Conservation (phyloP, 1,140 invertebrate genomes). For the Bilobella aurantiaca region DNA sequence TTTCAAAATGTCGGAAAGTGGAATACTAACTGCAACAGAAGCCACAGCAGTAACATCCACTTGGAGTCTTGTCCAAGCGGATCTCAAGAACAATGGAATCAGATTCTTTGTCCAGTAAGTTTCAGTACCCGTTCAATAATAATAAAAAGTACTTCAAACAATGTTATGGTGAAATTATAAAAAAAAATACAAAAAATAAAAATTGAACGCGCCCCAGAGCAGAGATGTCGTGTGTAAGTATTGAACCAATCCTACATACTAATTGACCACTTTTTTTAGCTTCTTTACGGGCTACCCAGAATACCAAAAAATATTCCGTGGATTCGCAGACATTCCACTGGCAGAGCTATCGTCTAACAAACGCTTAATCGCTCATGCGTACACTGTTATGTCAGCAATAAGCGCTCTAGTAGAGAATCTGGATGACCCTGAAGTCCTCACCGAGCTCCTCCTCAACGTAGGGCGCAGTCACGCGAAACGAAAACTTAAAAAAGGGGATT, state of each 20-base stretch:
- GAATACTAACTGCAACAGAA: not conserved
- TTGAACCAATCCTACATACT: too few species aligned
- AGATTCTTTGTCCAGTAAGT: conserved; percentile 46
- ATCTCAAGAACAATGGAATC: conserved; percentile 43
- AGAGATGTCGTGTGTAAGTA: too few species aligned
- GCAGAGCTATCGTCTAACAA: conserved; percentile 36
- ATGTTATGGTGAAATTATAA: too few species aligned
- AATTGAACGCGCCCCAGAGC: too few species aligned
- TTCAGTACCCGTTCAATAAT: not conserved
- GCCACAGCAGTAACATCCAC: conserved; percentile 32
- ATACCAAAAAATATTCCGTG: conserved; percentile 37
- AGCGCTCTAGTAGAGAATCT: conserved; percentile 40
- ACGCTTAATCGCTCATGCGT: conserved; percentile 39
- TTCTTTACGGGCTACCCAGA: conserved; percentile 39
- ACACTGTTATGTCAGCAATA: conserved; percentile 40
- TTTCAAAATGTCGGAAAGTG: too few species aligned
- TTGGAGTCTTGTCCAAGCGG: conserved; percentile 44
- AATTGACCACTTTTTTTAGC: conserved; percentile 36
- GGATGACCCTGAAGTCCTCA: conserved; percentile 39
- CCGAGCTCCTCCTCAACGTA: conserved; percentile 37
- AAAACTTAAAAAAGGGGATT: conserved; percentile 36
- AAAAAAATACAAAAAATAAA: too few species aligned
- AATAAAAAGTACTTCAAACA: too few species aligned
- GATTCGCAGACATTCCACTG: conserved; percentile 36
- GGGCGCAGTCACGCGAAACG: conserved; percentile 35